Evolutionary conservation across 2,113 vertebrate species (phyloP).

Genomic region (Clinocottus analis): DNA sequence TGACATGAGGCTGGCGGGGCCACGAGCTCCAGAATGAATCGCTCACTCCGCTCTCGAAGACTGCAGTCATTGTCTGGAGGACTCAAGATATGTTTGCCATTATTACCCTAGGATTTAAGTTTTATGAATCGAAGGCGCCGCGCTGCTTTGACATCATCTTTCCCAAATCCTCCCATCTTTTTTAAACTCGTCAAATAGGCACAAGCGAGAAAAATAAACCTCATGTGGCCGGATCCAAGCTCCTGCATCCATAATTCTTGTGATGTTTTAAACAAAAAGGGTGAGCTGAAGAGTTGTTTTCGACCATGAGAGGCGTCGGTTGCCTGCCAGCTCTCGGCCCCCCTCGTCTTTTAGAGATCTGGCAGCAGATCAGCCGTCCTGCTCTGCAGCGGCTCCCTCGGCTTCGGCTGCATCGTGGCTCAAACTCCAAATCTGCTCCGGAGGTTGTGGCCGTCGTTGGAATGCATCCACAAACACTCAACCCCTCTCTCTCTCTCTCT

Average conservation of each 20-base stretch:
- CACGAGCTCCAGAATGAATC: constrained; percentile 61
- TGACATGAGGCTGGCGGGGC: constrained; percentile 50
- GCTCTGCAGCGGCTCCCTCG: constrained; percentile 6
- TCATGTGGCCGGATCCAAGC: background rate
- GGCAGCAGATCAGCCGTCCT: constrained; percentile 42
- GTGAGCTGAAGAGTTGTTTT: constrained; percentile 37
- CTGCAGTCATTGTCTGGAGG: constrained; percentile 65
- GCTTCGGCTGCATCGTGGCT: constrained; percentile 20
- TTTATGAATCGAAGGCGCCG: constrained; percentile 65
- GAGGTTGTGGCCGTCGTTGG: constrained; percentile 57
- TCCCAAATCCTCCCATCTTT: constrained; percentile 6
- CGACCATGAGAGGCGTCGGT: constrained; percentile 37
- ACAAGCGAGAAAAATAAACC: constrained; percentile 7
- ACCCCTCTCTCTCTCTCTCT: constrained; percentile 18
- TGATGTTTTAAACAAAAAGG: constrained; percentile 26
- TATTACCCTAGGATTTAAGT: background rate
- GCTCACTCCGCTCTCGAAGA: constrained; percentile 38
- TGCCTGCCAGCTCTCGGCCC: constrained; percentile 37
- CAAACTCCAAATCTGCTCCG: constrained; percentile 49
- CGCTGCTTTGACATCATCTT: constrained; percentile 61
- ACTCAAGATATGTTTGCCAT: constrained; percentile 1
- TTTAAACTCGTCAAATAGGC: constrained; percentile 10
- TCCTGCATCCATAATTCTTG: constrained; percentile 37
- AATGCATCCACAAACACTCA: constrained; percentile 65
- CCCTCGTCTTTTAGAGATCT: constrained; percentile 41